A percentile compares a stretch with the other conserved stretches of the same genome.
Evolutionary conservation across 2,797 vertebrate species (phyloP).

Genomic region (Luscinia luscinia): DNA sequence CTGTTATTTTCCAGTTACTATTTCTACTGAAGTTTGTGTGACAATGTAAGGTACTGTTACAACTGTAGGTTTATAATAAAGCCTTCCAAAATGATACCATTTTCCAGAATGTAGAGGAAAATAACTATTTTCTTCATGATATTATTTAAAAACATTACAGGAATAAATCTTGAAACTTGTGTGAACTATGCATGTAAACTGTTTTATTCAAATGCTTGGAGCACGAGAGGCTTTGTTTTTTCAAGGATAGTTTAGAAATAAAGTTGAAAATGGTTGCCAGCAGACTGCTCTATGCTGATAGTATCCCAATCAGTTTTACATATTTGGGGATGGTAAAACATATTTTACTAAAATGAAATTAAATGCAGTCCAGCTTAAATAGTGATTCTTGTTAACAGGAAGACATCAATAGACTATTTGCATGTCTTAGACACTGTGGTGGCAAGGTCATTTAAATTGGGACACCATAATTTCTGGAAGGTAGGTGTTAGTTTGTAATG

Average conservation of each 20-base stretch:
- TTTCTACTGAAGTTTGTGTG: background rate
- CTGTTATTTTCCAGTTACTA: background rate
- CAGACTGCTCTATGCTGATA: background rate
- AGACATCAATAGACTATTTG: background rate
- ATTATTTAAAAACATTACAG: background rate
- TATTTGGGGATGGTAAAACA: background rate
- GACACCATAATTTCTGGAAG: background rate
- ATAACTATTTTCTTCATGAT: background rate
- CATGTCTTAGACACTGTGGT: background rate
- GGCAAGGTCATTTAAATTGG: background rate
- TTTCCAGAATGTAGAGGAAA: background rate
- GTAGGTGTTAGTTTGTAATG: background rate
- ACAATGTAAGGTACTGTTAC: background rate
- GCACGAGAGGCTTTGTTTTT: background rate
- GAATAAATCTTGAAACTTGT: background rate
- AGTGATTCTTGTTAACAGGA: background rate
- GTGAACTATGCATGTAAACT: background rate
- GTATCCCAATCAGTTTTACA: background rate
- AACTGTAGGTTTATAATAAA: background rate
- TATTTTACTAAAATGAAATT: background rate
- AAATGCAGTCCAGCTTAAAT: background rate
- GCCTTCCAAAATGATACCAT: rapidly evolving
- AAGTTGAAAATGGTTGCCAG: background rate
- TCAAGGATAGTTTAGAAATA: background rate
- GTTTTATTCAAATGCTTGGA: background rate